Conservation (phyloP, 2,797 vertebrate species). For the Euphonia xanthogaster region DNA sequence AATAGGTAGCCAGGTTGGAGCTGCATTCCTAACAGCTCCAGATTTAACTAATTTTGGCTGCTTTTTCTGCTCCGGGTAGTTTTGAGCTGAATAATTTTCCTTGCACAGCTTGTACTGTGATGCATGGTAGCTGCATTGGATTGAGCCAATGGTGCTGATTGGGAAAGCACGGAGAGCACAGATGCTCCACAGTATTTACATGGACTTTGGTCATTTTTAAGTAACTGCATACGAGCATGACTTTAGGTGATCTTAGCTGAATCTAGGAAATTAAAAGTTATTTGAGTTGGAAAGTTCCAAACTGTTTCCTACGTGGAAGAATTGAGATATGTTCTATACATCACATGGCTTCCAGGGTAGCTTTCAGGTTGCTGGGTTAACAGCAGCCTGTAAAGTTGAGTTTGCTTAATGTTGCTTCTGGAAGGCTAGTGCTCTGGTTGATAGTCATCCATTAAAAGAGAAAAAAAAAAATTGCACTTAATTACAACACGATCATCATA, state of each 20-base stretch:
- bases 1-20: not conserved
- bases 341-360: not conserved
- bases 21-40: not conserved
- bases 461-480: not conserved
- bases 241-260: not conserved
- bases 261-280: not conserved
- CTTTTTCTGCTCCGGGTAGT: not conserved
- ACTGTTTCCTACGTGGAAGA: not conserved
- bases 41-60: not conserved
- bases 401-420: not conserved
- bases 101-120: not conserved
- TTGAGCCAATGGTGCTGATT: not conserved
- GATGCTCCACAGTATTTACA: not conserved
- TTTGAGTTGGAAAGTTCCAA: not conserved
- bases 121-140: fast-evolving
- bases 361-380: not conserved
- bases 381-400: not conserved
- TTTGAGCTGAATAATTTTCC: not conserved
- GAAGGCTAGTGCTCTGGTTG: not conserved
- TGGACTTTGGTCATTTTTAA: not conserved
- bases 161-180: not conserved
- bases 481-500: not conserved
- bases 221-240: not conserved
- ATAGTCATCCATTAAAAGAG: not conserved
- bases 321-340: not conserved